Conservation (phyloP, 1,140 invertebrate species). For the Brachionus manjavacas region DNA sequence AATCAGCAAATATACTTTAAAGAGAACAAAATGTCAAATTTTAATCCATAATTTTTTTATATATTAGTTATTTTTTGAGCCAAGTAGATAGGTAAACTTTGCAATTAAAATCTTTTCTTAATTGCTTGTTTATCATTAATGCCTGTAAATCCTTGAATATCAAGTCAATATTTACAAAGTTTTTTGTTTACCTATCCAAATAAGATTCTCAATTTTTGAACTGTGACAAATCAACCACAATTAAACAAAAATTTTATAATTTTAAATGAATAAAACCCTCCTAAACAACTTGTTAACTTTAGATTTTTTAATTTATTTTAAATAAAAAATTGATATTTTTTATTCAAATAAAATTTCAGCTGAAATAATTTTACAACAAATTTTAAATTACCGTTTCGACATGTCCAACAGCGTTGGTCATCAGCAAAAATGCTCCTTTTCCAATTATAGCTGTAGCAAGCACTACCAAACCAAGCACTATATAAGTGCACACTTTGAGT, state of each 20-base stretch:
- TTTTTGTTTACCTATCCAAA: neutral
- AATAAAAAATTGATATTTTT: no score
- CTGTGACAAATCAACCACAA: no score
- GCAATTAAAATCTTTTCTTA: neutral
- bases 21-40: no score
- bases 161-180: neutral
- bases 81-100: neutral
- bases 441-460: conserved; percentile 51
- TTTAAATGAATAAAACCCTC: no score
- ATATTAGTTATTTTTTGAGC: no score
- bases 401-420: conserved; percentile 48
- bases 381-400: conserved; percentile 21
- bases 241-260: no score
- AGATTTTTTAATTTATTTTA: no score
- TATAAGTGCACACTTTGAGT: conserved; percentile 50
- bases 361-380: neutral
- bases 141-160: neutral
- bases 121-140: neutral
- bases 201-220: no score
- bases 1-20: no score
- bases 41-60: no score
- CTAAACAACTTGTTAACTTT: no score
- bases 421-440: conserved; percentile 54
- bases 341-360: no score
- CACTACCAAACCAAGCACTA: conserved; percentile 54